A percentile compares a stretch with the other conserved stretches of the same genome.
Conservation (phyloP, 1,140 invertebrate species). For the Drosophila miranda region DNA sequence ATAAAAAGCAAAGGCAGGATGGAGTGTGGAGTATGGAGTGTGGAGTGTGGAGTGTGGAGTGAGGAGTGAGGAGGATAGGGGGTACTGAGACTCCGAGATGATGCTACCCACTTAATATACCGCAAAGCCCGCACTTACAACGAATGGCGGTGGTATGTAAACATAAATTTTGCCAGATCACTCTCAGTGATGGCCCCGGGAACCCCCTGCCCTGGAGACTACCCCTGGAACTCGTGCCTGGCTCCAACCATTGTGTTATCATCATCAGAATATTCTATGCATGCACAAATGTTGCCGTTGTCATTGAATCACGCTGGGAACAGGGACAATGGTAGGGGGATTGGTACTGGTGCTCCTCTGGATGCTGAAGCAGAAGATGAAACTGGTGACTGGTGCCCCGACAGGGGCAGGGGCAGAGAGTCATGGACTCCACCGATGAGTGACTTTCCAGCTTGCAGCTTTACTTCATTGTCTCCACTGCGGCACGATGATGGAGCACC, state of each 20-base stretch:
- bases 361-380: conserved; percentile 1
- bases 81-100: conserved; percentile 41
- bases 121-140: conserved; percentile 78
- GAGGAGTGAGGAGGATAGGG: too few species aligned
- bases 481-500: conserved; percentile 45
- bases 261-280: conserved; percentile 79
- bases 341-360: conserved; percentile 12
- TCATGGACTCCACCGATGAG: conserved; percentile 21
- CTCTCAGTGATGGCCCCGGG: conserved; percentile 17
- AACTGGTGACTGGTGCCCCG: conserved; percentile 2
- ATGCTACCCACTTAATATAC: conserved; percentile 77
- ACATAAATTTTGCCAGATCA: conserved; percentile 77
- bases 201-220: background rate
- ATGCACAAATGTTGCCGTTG: conserved; percentile 79
- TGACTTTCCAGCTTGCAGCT: conserved; percentile 45
- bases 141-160: conserved; percentile 79
- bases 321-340: conserved; percentile 7
- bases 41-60: too few species aligned
- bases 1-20: conserved; percentile 66
- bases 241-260: conserved; percentile 64
- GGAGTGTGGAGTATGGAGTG: conserved; percentile 4
- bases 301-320: conserved; percentile 70
- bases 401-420: background rate
- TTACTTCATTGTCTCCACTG: conserved; percentile 40
- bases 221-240: conserved; percentile 10